Evolutionary conservation across 2,113 vertebrate genomes (phyloP).

Genomic region (Coryphaenoides rupestris): DNA sequence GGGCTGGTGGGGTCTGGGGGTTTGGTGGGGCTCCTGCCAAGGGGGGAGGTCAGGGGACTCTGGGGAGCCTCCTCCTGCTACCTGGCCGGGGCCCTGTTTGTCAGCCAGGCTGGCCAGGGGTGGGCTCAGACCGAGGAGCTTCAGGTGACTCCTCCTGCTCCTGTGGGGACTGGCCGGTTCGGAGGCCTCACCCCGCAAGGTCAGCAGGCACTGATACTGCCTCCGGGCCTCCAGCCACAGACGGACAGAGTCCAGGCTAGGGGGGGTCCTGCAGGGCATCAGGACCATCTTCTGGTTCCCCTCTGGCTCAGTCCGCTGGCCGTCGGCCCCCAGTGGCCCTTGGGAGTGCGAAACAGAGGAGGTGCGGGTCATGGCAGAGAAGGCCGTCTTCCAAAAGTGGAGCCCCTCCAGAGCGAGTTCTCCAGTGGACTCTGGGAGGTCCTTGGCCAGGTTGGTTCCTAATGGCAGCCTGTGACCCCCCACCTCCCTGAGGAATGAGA

Average conservation of each 20-base stretch:
- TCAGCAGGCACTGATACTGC: slow-evolving; percentile 84
- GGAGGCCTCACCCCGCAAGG: slow-evolving; percentile 32
- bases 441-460: slow-evolving; percentile 83
- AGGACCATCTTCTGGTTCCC: slow-evolving; percentile 89
- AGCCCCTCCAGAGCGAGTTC: slow-evolving; percentile 91
- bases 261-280: slow-evolving; percentile 92
- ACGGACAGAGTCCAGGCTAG: slow-evolving; percentile 84
- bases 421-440: slow-evolving; percentile 88
- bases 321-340: slow-evolving; percentile 48
- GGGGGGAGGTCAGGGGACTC: slow-evolving; percentile 79
- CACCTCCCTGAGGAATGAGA: slow-evolving; percentile 81
- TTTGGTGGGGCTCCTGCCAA: slow-evolving; percentile 77
- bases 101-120: slow-evolving; percentile 39
- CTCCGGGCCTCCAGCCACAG: slow-evolving; percentile 92
- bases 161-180: slow-evolving; percentile 4
- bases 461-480: slow-evolving; percentile 85
- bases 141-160: slow-evolving; percentile 7
- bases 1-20: slow-evolving; percentile 41
- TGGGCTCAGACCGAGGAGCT: slow-evolving; percentile 15
- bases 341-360: slow-evolving; percentile 67
- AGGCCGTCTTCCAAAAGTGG: slow-evolving; percentile 93
- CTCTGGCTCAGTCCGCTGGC: slow-evolving; percentile 58
- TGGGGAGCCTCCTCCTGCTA: slow-evolving; percentile 70
- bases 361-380: slow-evolving; percentile 88
- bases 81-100: slow-evolving; percentile 51